A percentile compares a stretch with the other conserved stretches of the same genome.
These are phyloP conservation scores for Abrostola tripartita DNA, from an alignment of 2,888 invertebrate genomes.

Conservation along the genomic window DNA sequence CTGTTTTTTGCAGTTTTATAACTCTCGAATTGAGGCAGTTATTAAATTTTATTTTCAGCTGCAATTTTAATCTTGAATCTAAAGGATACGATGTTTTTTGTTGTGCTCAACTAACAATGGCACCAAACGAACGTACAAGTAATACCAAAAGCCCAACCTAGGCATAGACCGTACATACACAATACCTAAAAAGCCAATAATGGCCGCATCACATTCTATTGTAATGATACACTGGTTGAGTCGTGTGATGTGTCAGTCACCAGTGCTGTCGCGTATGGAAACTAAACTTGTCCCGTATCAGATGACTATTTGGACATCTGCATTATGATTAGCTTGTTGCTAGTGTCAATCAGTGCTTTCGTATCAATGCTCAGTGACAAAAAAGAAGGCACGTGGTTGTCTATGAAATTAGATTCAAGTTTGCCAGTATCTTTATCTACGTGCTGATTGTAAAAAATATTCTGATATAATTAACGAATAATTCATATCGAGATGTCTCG, in stretches of 20 bases:
- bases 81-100: constrained; percentile 64
- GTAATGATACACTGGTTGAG: constrained; percentile 66
- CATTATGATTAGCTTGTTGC: constrained; percentile 76
- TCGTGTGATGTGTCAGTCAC: constrained; percentile 75
- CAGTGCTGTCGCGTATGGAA: constrained; percentile 74
- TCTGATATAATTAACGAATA: constrained; percentile 81
- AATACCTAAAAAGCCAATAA: constrained; percentile 73
- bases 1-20: constrained; percentile 61
- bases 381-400: constrained; percentile 67
- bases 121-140: constrained; percentile 72
- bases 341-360: constrained; percentile 79
- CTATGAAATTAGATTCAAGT: constrained; percentile 69
- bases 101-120: constrained; percentile 72
- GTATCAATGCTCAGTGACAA: constrained; percentile 64
- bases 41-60: constrained; percentile 63
- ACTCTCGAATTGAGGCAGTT: constrained; percentile 59
- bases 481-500: constrained; percentile 76
- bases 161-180: constrained; percentile 68
- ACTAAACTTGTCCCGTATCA: constrained; percentile 75
- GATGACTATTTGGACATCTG: constrained; percentile 81
- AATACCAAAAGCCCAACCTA: constrained; percentile 73
- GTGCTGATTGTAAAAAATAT: constrained; percentile 67
- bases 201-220: constrained; percentile 71
- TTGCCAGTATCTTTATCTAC: constrained; percentile 59
- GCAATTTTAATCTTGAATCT: constrained; percentile 67